Conservation (phyloP, 2,113 vertebrate genomes). For the Xiphophorus hellerii region DNA sequence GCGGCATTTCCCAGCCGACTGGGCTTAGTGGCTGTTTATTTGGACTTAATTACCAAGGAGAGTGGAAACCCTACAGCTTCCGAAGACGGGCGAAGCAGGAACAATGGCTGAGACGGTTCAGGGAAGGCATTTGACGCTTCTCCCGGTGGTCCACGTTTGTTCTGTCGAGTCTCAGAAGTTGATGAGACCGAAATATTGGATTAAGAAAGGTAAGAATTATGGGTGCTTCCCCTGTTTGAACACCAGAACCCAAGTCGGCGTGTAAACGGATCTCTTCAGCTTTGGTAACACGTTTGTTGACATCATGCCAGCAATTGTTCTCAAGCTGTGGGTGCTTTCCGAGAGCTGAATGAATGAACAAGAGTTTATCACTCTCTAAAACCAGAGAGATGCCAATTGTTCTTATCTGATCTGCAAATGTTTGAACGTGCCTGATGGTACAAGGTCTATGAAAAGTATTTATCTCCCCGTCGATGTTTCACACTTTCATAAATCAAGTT, state of each 20-base stretch:
- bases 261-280: constrained; percentile 46
- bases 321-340: constrained; percentile 51
- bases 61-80: constrained; percentile 57
- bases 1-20: constrained; percentile 62
- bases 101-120: constrained; percentile 12
- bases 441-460: not conserved
- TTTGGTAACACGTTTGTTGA: constrained; percentile 42
- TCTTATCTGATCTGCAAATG: constrained; percentile 1
- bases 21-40: constrained; percentile 72
- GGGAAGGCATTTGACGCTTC: not conserved
- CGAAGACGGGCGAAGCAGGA: constrained; percentile 25
- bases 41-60: constrained; percentile 72
- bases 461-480: not conserved
- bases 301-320: constrained; percentile 50
- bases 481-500: not conserved
- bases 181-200: constrained; percentile 21
- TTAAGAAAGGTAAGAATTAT: constrained; percentile 26
- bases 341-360: constrained; percentile 58
- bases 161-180: constrained; percentile 32
- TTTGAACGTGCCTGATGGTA: not conserved
- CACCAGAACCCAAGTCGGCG: constrained; percentile 37
- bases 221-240: constrained; percentile 14
- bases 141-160: not conserved
- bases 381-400: constrained; percentile 36
- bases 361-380: constrained; percentile 33